phyloP scores from a whole-genome alignment of 2,888 invertebrate species.

The Rhaphigaster nebulosa region DNA sequence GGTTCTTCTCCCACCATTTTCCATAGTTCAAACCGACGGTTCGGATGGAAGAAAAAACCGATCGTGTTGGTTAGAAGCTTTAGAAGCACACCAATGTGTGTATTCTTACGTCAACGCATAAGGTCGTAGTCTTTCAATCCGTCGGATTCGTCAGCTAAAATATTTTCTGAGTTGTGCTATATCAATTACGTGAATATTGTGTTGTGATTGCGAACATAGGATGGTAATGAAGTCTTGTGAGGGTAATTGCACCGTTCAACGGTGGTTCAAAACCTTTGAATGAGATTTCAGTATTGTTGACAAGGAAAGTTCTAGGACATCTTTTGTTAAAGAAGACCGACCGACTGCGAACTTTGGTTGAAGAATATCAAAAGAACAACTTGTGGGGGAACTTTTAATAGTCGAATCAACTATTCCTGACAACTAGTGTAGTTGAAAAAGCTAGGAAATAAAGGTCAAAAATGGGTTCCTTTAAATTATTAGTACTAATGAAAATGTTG shows the following conservation, averaged over 20 bases:
- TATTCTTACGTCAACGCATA: no score
- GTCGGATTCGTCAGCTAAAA: no score
- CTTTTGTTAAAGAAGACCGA: background rate
- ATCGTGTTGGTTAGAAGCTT: no score
- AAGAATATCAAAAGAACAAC: background rate
- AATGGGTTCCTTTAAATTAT: background rate
- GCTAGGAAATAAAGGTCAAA: background rate
- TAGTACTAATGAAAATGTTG: no score
- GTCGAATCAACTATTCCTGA: background rate
- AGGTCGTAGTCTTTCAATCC: no score
- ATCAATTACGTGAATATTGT: background rate
- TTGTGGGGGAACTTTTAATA: background rate
- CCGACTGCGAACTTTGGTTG: background rate
- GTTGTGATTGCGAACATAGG: background rate
- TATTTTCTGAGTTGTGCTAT: background rate
- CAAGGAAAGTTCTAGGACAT: background rate
- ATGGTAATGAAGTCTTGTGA: background rate
- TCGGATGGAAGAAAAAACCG: no score
- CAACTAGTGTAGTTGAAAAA: background rate
- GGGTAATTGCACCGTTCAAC: background rate
- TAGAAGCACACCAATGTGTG: no score
- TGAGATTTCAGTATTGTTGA: background rate
- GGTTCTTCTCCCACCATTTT: no score
- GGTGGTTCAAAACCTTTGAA: background rate
- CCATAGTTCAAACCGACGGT: no score